Percentiles rank a stretch among this genome's conserved stretches.
These are phyloP conservation scores for Gulo gulo DNA, from an alignment of 2,113 vertebrate genomes.

Conservation along the genomic window DNA sequence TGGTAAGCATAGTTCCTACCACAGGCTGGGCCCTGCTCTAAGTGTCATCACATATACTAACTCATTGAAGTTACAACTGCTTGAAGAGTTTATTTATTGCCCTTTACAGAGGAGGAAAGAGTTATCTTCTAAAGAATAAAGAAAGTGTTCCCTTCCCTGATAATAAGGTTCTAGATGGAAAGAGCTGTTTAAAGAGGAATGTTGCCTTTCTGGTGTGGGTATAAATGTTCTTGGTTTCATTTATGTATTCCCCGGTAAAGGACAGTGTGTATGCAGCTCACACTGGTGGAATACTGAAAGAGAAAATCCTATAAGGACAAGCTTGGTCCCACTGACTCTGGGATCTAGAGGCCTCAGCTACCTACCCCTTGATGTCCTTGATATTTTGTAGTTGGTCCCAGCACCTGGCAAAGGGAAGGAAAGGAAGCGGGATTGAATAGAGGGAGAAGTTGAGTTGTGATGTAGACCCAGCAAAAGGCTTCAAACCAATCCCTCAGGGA, in stretches of 20 bases:
- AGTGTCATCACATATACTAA: neutral
- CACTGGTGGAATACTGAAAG: neutral
- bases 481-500: neutral
- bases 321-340: neutral
- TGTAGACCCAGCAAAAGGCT: neutral
- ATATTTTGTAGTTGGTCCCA: neutral
- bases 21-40: neutral
- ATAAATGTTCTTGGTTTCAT: neutral
- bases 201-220: neutral
- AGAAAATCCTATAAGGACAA: neutral
- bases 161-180: neutral
- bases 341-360: neutral
- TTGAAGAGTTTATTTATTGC: neutral
- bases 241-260: neutral
- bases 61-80: neutral
- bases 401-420: neutral
- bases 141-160: neutral
- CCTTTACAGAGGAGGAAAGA: neutral
- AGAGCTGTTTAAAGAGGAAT: neutral
- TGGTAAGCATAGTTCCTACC: neutral
- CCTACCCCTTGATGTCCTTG: neutral
- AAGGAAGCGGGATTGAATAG: neutral
- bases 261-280: neutral
- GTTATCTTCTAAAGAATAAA: neutral
- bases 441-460: neutral